phyloP scores from a whole-genome alignment of 2,113 vertebrate genomes.

The Prunella himalayana region DNA sequence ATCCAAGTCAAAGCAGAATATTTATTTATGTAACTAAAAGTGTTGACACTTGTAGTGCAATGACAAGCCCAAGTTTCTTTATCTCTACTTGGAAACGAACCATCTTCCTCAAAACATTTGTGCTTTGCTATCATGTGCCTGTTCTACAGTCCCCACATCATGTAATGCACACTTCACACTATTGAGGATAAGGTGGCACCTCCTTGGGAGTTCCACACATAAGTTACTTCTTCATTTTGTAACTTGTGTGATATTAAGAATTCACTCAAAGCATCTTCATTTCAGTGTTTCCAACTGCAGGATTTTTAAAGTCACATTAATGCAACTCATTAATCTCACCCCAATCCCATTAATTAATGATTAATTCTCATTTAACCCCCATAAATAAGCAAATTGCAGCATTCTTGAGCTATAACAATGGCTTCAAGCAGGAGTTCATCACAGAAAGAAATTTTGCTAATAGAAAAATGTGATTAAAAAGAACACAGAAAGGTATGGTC shows the following conservation, averaged over 20 bases:
- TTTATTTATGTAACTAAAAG: slow-evolving; percentile 18
- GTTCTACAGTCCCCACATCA: background rate
- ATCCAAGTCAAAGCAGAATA: background rate
- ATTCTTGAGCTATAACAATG: background rate
- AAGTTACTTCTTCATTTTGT: background rate
- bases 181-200: background rate
- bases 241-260: background rate
- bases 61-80: background rate
- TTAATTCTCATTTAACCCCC: background rate
- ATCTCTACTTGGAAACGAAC: background rate
- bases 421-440: background rate
- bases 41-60: background rate
- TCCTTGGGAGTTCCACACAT: background rate
- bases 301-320: background rate
- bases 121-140: background rate
- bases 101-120: background rate
- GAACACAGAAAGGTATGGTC: background rate
- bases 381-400: background rate
- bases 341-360: background rate
- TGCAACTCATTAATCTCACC: background rate
- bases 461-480: background rate
- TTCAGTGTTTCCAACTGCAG: background rate
- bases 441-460: background rate
- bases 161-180: background rate
- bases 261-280: background rate